Evolutionary conservation across 2,888 invertebrate genomes (phyloP), one percentile per base, ranked within the genome.

Genomic region (Elysia crispata): DNA sequence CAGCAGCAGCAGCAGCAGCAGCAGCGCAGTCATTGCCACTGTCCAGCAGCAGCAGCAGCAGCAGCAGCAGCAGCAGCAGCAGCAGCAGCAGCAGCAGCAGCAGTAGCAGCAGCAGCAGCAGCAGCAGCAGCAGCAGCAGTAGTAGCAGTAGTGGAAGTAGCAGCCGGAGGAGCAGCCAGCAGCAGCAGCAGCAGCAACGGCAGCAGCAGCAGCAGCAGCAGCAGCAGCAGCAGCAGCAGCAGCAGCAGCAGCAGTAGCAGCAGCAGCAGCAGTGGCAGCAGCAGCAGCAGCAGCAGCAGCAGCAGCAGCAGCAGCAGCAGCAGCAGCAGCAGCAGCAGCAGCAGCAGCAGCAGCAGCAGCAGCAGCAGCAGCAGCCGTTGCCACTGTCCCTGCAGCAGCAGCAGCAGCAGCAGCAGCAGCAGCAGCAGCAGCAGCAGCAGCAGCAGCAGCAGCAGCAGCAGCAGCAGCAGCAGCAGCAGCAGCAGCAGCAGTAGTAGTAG

Each of bases 351-450:
- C 23, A 64, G 64, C 23, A 64, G 64, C 64, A 64, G 64, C 64
- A 64, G 64, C 23, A 64, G 64, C 23, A 64, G n/a, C n/a, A n/a
- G n/a, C n/a, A n/a, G n/a, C n/a, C n/a, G n/a, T n/a, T n/a, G n/a
- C n/a, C n/a, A n/a, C n/a, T 23, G 66, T 8, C n/a, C 23, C 28
- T 25, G 66, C 28, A 66, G 28, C 28, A 66, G 66, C 6, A 66
- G 66, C 28, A 66, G 66, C 28, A 66, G 66, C 28, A 66, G 66
- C 66, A 66, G 66, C 66, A 66, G 66, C 28, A 66, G 66, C 28
- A 66, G 66, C 28, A 66, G 66, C 28, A 66, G 66, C 28, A 66
- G 66, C 28, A 66, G 66, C 66, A 66, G 28, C 5, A 15, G 11
- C 20, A 67, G 67, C 20, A 6, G 28, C 20, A 67, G 15, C 20